Conservation (phyloP, 1,140 invertebrate species). For the Reticulitermes speratus region DNA sequence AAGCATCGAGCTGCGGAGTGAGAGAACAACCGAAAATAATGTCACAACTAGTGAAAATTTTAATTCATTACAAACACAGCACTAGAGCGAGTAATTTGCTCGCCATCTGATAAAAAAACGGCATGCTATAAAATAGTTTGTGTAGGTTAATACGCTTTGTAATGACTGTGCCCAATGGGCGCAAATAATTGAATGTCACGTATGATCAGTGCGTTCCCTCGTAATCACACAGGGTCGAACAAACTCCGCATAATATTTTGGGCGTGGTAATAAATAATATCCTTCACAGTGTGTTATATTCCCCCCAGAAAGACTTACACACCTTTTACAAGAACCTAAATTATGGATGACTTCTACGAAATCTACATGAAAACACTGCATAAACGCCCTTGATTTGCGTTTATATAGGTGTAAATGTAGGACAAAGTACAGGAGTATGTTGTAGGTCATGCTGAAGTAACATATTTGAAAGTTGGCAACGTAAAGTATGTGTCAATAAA, state of each 20-base stretch:
- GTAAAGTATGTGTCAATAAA: no score
- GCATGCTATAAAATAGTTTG: background rate
- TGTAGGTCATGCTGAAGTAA: no score
- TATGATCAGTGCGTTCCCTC: slow-evolving; percentile 8
- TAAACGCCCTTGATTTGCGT: no score
- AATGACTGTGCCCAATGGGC: background rate
- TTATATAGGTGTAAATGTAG: no score
- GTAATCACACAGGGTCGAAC: background rate
- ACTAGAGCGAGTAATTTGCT: background rate
- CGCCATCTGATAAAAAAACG: slow-evolving; percentile 8
- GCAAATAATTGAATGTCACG: slow-evolving; percentile 30
- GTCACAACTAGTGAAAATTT: background rate
- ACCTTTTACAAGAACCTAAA: no score
- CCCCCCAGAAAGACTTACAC: no score
- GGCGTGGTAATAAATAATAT: no score
- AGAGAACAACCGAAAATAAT: background rate
- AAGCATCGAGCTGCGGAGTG: background rate
- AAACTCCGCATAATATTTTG: background rate
- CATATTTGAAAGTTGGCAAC: no score
- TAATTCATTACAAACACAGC: slow-evolving; percentile 6
- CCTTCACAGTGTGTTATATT: no score
- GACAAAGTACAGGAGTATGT: no score
- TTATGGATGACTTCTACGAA: no score
- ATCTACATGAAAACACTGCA: no score
- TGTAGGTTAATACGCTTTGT: background rate